Evolutionary conservation across 2,888 invertebrate species (phyloP), one percentile per base, ranked within the genome.

Genomic region (Drosophila mettleri): DNA sequence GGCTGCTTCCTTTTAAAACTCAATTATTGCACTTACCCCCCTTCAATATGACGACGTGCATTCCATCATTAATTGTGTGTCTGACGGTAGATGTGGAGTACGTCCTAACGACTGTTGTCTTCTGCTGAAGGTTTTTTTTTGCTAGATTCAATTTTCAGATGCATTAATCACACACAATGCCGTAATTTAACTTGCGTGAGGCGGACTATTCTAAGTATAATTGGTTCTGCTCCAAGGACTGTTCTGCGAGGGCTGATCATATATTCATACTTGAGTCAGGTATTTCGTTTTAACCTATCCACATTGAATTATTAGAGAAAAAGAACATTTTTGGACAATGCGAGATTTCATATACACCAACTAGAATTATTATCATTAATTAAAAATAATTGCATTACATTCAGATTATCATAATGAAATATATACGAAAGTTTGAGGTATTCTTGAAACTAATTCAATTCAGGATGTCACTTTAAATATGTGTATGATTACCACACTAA

Each of bases 131-230:
- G 45, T 10, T 46, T 52, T 24, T 46, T 57, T 18, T 66, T 61
- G 64, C 43, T 65, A 14, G 27, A 45, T 36, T 38, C 60, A 46
- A 43, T 71, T 55, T 55, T 6, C 69, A 65, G 43, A 64, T 74
- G 65, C 78, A 87, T 86, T 74, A 80, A 87, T 88, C 80, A 78
- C 78, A 74, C 69, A 65, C 74, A 79, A 52, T 55, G 74, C 36
- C 68, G 55, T 52, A 43, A 58, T 20, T 34, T 29, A 39, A 22
- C 18, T n/a, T 33, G 18, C 34, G 38, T 18, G 45, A 20, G 43
- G 12, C 33, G 10, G 24, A 10, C 29, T 38, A 16, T 48, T 10
- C 29, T 9, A 34, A 38, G 16, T 16, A 12, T 12, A 33, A 24
- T 12, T 54, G 33, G 16, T 6, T 18, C 43, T 34, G n/a, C 33